These are phyloP conservation scores for Quadriops clusia DNA, from an alignment of 2,888 invertebrate genomes.

Conservation along the genomic window DNA sequence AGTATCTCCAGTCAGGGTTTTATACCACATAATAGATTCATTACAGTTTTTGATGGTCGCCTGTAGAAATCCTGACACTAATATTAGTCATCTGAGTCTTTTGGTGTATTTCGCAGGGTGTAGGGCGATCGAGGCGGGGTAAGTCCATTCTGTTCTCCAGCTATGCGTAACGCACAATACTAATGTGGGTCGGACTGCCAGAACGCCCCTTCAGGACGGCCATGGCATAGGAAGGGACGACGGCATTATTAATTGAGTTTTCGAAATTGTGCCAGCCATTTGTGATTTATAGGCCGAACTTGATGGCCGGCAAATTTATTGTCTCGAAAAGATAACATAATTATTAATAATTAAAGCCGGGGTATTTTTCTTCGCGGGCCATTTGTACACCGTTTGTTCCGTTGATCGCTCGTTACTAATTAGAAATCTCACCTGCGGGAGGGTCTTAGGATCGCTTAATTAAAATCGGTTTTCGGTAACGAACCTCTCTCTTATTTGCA, in stretches of 20 bases:
- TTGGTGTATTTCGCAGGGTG: slow-evolving; percentile 26
- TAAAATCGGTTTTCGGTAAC: too few species aligned
- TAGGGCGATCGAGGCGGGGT: slow-evolving; percentile 17
- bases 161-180: slow-evolving; percentile 24
- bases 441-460: too few species aligned
- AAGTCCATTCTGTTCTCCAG: slow-evolving; percentile 16
- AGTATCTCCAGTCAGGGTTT: slow-evolving; percentile 5
- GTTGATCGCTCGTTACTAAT: too few species aligned
- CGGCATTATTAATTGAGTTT: slow-evolving; percentile 23
- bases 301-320: slow-evolving; percentile 23
- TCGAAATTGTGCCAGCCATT: slow-evolving; percentile 25
- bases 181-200: slow-evolving; percentile 25
- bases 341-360: slow-evolving; percentile 18
- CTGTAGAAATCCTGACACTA: slow-evolving; percentile 29
- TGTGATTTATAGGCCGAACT: slow-evolving; percentile 23
- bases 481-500: too few species aligned
- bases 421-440: too few species aligned
- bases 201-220: slow-evolving; percentile 22
- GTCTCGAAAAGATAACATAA: slow-evolving; percentile 20
- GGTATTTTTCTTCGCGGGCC: too few species aligned
- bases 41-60: slow-evolving; percentile 31
- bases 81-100: slow-evolving; percentile 33
- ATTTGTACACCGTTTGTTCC: too few species aligned
- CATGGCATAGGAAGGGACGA: slow-evolving; percentile 13
- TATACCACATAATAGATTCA: slow-evolving; percentile 34